Conservation (phyloP, 2,797 vertebrate genomes). For the Pseudocheirus occidentalis region DNA sequence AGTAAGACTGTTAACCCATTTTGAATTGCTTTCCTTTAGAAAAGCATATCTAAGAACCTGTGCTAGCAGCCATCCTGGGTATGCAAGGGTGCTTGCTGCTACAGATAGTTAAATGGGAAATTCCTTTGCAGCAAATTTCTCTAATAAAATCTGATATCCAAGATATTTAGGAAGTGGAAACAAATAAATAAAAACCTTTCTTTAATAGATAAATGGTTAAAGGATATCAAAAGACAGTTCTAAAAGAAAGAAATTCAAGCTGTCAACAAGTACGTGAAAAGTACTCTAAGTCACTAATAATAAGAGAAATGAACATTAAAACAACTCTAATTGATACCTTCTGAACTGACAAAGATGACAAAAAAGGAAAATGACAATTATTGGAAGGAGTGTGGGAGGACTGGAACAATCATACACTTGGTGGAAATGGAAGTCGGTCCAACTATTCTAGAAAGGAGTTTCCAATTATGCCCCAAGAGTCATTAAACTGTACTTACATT, state of each 20-base stretch:
- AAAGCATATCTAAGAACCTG: no score
- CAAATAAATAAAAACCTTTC: neutral
- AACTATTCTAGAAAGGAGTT: neutral
- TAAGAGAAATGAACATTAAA: neutral
- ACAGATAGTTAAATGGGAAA: neutral
- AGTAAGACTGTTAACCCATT: no score
- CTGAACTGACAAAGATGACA: neutral
- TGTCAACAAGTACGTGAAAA: neutral
- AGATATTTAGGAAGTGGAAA: neutral
- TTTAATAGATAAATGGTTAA: neutral
- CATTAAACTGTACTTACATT: neutral
- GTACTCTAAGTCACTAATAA: neutral
- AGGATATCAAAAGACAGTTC: neutral
- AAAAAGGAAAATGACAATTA: neutral
- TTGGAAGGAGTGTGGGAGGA: neutral
- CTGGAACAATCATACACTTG: neutral
- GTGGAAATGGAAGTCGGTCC: neutral
- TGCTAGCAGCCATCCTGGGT: no score
- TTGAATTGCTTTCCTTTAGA: no score
- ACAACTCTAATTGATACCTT: neutral
- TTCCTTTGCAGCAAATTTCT: neutral
- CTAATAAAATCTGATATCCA: neutral
- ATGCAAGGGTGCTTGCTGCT: no score
- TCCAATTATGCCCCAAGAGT: neutral
- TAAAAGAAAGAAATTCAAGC: neutral